A percentile compares a stretch with the other conserved stretches of the same genome.
These are phyloP conservation scores for Siderastrea siderea DNA, from an alignment of 92 coral and sea anemone genomes.

Conservation along the genomic window DNA sequence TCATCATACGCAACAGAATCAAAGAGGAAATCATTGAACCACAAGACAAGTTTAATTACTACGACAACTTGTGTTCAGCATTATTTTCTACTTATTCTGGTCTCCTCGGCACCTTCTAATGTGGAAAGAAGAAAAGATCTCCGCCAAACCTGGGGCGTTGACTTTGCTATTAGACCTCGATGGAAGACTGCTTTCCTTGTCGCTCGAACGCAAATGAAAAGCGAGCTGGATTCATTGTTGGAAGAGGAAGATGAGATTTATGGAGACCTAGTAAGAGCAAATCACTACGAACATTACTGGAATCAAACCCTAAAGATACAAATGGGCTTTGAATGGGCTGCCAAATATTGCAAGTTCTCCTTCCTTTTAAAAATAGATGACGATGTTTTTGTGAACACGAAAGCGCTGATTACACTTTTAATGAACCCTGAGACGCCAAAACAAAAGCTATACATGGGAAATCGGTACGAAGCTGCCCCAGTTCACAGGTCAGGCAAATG, in stretches of 20 bases:
- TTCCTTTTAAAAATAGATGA: neutral
- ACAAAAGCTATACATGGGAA: neutral
- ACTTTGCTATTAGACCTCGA: neutral
- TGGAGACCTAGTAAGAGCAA: slow-evolving; percentile 5
- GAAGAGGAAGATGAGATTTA: slow-evolving; percentile 20
- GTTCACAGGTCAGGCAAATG: no score
- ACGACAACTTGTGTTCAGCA: neutral
- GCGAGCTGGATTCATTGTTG: neutral
- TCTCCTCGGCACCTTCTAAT: neutral
- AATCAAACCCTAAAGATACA: slow-evolving; percentile 11
- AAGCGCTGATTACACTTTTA: no score
- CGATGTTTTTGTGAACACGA: no score
- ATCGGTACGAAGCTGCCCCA: no score
- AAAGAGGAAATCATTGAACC: neutral
- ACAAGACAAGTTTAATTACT: neutral
- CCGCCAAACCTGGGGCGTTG: slow-evolving; percentile 1
- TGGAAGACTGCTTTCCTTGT: neutral
- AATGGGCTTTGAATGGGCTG: slow-evolving; percentile 30
- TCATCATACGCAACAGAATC: neutral
- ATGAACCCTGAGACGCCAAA: no score
- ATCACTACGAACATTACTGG: slow-evolving; percentile 5
- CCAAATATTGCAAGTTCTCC: neutral
- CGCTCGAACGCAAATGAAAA: neutral
- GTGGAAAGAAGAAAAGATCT: neutral
- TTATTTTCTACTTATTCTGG: neutral